Percentiles rank a stretch among this genome's conserved stretches.
Conservation (phyloP, 2,113 vertebrate species). For the Hipposideros armiger region DNA sequence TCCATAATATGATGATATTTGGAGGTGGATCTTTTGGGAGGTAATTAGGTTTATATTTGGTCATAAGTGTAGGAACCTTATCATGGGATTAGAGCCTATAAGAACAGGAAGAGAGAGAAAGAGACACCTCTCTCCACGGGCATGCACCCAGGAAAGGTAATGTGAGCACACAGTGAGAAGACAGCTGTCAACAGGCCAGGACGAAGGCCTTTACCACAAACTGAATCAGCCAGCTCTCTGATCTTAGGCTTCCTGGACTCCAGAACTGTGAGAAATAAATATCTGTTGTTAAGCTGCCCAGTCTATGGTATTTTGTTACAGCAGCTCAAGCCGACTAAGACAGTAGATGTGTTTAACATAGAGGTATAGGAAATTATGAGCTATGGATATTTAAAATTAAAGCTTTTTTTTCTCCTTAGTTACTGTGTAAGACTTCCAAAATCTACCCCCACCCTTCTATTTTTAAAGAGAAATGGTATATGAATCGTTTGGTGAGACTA, state of each 20-base stretch:
- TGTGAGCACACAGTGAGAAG: background rate
- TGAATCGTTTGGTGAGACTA: slow-evolving; percentile 43
- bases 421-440: background rate
- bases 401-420: background rate
- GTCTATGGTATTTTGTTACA: background rate
- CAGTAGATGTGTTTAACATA: background rate
- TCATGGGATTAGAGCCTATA: background rate
- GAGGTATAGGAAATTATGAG: background rate
- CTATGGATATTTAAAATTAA: slow-evolving; percentile 29
- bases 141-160: background rate
- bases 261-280: background rate
- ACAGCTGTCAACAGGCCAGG: background rate
- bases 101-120: background rate
- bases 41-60: background rate
- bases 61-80: background rate
- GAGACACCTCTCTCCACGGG: background rate
- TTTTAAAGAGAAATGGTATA: slow-evolving; percentile 57
- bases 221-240: background rate
- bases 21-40: background rate
- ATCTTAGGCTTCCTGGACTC: background rate
- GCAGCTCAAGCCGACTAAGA: background rate
- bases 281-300: background rate
- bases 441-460: background rate
- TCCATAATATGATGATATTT: background rate
- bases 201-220: background rate